Percentiles rank a stretch among this genome's conserved stretches.
Conservation (phyloP, 2,888 invertebrate species). For the Rhingia rostrata region DNA sequence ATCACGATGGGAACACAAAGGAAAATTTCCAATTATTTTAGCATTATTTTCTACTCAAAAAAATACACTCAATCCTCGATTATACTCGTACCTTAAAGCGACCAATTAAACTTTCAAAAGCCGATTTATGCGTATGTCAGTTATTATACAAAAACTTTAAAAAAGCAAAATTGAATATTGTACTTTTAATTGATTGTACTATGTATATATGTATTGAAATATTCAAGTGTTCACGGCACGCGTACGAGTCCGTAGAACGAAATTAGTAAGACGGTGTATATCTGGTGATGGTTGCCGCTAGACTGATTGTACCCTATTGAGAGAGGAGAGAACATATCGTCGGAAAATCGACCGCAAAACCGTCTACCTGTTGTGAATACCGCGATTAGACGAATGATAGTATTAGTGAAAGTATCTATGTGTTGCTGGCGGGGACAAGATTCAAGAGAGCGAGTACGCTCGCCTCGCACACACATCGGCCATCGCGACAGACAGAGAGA, state of each 20-base stretch:
- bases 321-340: constrained; percentile 31
- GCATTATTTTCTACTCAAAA: background rate
- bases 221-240: constrained; percentile 25
- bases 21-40: constrained; percentile 32
- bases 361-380: constrained; percentile 38
- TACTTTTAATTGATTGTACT: constrained; percentile 34
- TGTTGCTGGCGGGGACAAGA: constrained; percentile 12
- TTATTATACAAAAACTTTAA: constrained; percentile 13
- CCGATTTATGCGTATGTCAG: background rate
- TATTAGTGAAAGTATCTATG: constrained; percentile 8
- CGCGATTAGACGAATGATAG: constrained; percentile 8
- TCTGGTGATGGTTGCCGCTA: constrained; percentile 51
- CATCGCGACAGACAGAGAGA: constrained; percentile 6
- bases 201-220: constrained; percentile 3
- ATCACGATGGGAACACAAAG: constrained; percentile 30
- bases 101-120: constrained; percentile 36
- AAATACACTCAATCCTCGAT: background rate
- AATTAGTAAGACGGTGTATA: constrained; percentile 39
- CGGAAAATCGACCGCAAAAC: background rate
- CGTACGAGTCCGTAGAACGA: constrained; percentile 27
- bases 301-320: constrained; percentile 51
- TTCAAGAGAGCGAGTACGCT: background rate
- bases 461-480: constrained; percentile 24
- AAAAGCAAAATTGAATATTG: constrained; percentile 8
- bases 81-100: constrained; percentile 34